Conservation (phyloP, 2,113 vertebrate genomes). For the Atrichornis clamosus region DNA sequence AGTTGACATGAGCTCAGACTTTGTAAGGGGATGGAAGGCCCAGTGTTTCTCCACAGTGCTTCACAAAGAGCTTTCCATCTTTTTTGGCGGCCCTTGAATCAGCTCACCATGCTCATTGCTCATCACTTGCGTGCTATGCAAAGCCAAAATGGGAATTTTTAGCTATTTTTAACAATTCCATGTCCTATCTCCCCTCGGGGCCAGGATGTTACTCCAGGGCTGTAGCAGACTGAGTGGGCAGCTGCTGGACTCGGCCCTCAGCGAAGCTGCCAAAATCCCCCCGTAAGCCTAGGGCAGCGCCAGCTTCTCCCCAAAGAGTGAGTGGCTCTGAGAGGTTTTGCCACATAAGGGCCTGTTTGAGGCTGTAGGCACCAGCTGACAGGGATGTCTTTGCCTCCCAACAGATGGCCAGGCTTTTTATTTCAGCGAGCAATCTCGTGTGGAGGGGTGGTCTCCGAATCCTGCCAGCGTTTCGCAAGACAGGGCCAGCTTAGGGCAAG, state of each 20-base stretch:
- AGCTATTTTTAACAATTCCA: constrained; percentile 55
- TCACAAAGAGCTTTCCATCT: neutral
- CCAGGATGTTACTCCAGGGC: neutral
- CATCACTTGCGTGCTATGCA: neutral
- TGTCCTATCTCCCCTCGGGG: neutral
- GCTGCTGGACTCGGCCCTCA: constrained; percentile 34
- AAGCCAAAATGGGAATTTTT: neutral
- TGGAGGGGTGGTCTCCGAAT: constrained; percentile 27
- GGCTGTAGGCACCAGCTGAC: constrained; percentile 71
- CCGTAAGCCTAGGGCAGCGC: neutral
- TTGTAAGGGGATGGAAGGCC: neutral
- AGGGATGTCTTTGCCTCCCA: constrained; percentile 71
- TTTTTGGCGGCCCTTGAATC: neutral
- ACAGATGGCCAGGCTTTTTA: constrained; percentile 81
- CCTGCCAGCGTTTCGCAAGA: constrained; percentile 67
- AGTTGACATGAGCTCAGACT: neutral
- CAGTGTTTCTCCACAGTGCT: neutral
- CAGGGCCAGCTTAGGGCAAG: constrained; percentile 69
- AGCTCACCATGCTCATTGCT: neutral
- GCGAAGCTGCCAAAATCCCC: constrained; percentile 43
- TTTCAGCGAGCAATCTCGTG: constrained; percentile 69
- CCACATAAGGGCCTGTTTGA: constrained; percentile 74
- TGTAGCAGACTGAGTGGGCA: constrained; percentile 2
- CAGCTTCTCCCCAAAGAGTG: constrained; percentile 55
- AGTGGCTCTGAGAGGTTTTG: constrained; percentile 61